A percentile compares a stretch with the other conserved stretches of the same genome.
Conservation (phyloP, 2,113 vertebrate species). For the Pachycephala philippinensis region DNA sequence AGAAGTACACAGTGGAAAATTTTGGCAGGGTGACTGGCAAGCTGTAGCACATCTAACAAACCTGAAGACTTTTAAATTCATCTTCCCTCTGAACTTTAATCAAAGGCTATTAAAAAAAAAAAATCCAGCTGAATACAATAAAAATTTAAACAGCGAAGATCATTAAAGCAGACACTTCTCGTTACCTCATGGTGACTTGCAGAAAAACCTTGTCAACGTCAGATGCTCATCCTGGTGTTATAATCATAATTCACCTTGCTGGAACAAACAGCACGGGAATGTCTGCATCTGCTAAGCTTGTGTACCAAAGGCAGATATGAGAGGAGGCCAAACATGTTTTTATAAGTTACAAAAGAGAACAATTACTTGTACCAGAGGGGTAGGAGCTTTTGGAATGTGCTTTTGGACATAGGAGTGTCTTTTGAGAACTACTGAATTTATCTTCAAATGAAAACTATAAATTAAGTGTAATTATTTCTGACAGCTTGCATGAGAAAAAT, state of each 20-base stretch:
- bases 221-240: background rate
- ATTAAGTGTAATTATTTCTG: conserved; percentile 41
- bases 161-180: background rate
- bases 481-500: conserved; percentile 19
- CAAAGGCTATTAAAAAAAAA: background rate
- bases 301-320: background rate
- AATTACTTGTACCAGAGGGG: background rate
- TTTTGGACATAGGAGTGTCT: conserved; percentile 35
- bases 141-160: background rate
- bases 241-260: background rate
- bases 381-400: conserved; percentile 5
- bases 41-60: background rate
- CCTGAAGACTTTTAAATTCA: background rate
- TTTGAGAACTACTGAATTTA: background rate
- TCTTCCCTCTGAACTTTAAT: conserved; percentile 32
- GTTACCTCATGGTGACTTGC: conserved; percentile 22
- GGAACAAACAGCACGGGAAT: background rate
- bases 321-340: conserved; percentile 17
- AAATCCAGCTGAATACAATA: background rate
- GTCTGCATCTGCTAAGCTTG: background rate
- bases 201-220: background rate
- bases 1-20: background rate
- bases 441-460: background rate
- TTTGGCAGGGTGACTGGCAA: conserved; percentile 36
- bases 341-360: background rate